Percentiles rank a stretch among this genome's conserved stretches.
Evolutionary conservation across 2,888 invertebrate genomes (phyloP).

Genomic region (Cheilosia impressa): DNA sequence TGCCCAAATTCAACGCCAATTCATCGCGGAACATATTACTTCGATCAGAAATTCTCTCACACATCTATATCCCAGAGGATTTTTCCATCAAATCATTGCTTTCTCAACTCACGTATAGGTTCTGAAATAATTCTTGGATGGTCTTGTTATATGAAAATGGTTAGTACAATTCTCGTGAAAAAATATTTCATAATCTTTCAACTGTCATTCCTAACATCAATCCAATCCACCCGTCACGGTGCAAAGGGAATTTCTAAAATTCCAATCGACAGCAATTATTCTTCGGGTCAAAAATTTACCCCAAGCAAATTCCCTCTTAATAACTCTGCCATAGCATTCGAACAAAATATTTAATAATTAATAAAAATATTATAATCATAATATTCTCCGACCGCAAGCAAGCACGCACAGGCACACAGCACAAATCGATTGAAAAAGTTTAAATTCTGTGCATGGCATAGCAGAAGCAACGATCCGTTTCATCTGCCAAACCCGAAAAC

Average conservation of each 20-base stretch:
- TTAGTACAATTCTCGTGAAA: too few species aligned
- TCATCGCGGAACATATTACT: too few species aligned
- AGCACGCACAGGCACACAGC: background rate
- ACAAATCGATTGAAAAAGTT: constrained; percentile 43
- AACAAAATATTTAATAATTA: constrained; percentile 48
- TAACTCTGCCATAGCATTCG: background rate
- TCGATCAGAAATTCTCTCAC: too few species aligned
- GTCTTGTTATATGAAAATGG: too few species aligned
- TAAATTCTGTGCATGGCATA: constrained; percentile 57
- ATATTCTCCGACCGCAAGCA: background rate
- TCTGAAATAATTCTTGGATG: too few species aligned
- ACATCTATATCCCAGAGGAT: too few species aligned
- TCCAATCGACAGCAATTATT: constrained; percentile 33
- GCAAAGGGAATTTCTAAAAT: constrained; percentile 21
- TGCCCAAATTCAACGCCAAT: too few species aligned
- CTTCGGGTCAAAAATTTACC: constrained; percentile 16
- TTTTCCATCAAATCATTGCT: too few species aligned
- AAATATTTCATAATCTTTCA: constrained; percentile 20
- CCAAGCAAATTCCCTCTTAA: constrained; percentile 8
- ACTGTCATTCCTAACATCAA: constrained; percentile 29
- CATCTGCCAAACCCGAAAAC: constrained; percentile 36
- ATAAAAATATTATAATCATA: constrained; percentile 25
- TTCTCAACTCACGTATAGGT: too few species aligned
- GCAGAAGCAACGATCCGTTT: constrained; percentile 44
- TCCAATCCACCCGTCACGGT: constrained; percentile 1